Percentiles rank a stretch among this genome's conserved stretches.
These are phyloP conservation scores for Neelides sp. DNA, from an alignment of 1,140 invertebrate genomes.

Conservation along the genomic window DNA sequence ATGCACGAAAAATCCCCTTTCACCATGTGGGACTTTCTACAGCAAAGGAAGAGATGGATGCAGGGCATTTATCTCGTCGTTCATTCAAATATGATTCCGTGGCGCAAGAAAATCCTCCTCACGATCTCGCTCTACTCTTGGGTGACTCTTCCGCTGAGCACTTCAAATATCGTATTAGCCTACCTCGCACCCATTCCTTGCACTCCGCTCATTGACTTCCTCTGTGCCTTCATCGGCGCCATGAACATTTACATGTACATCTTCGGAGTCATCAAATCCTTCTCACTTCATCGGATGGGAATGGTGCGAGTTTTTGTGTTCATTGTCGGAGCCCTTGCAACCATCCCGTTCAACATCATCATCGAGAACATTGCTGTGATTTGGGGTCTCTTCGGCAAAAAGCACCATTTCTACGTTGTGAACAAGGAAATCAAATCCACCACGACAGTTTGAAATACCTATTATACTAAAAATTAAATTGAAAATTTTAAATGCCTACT, in stretches of 20 bases:
- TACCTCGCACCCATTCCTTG: constrained; percentile 75
- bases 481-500: no score
- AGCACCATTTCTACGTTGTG: constrained; percentile 90
- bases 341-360: constrained; percentile 79
- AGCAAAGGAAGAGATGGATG: constrained; percentile 91
- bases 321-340: constrained; percentile 67
- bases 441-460: constrained; percentile 41
- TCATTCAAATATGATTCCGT: constrained; percentile 71
- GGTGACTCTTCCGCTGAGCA: constrained; percentile 83
- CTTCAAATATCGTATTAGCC: constrained; percentile 74
- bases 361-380: constrained; percentile 89
- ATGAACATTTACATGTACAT: constrained; percentile 93
- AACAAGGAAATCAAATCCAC: constrained; percentile 66
- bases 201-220: constrained; percentile 63
- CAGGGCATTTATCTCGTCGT: constrained; percentile 91
- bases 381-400: constrained; percentile 80
- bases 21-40: constrained; percentile 83
- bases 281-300: constrained; percentile 74
- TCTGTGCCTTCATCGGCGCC: constrained; percentile 75
- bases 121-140: constrained; percentile 86
- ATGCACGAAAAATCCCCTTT: constrained; percentile 98
- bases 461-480: no score
- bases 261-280: constrained; percentile 90
- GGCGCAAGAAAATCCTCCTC: constrained; percentile 67
- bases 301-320: constrained; percentile 62